Conservation (phyloP, 1,140 invertebrate genomes). For the Drosophila lacertosa region DNA sequence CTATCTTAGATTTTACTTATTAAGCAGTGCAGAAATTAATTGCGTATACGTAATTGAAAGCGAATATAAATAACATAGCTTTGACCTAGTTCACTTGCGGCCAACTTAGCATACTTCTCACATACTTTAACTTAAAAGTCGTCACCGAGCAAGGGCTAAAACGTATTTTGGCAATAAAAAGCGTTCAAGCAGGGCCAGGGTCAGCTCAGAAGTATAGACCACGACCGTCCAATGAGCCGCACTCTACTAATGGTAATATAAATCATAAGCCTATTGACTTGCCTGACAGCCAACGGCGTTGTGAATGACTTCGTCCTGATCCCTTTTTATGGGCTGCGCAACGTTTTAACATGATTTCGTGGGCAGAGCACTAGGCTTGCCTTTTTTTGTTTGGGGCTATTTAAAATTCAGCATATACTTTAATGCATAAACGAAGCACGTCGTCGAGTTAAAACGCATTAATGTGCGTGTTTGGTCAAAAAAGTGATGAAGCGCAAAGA, state of each 20-base stretch:
- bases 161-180: constrained; percentile 23
- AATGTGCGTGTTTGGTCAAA: constrained; percentile 56
- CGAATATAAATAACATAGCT: too few relatives aligned
- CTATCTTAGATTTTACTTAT: too few relatives aligned
- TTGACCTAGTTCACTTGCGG: too few relatives aligned
- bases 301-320: constrained; percentile 65
- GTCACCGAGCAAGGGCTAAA: constrained; percentile 9
- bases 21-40: too few relatives aligned
- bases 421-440: constrained; percentile 60
- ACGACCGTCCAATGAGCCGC: constrained; percentile 52
- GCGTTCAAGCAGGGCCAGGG: not conserved
- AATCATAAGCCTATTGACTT: constrained; percentile 80
- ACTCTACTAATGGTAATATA: constrained; percentile 71
- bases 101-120: too few relatives aligned
- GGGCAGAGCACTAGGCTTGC: not conserved
- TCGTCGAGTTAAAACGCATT: constrained; percentile 52
- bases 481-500: constrained; percentile 29
- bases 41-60: not conserved
- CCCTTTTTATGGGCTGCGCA: constrained; percentile 74
- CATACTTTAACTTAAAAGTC: constrained; percentile 15
- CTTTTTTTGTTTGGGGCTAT: constrained; percentile 12
- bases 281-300: constrained; percentile 36
- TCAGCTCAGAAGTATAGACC: constrained; percentile 1
- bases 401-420: constrained; percentile 63
- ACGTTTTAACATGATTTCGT: constrained; percentile 60